Conservation (phyloP, 2,888 invertebrate genomes). For the Agelastica alni region DNA sequence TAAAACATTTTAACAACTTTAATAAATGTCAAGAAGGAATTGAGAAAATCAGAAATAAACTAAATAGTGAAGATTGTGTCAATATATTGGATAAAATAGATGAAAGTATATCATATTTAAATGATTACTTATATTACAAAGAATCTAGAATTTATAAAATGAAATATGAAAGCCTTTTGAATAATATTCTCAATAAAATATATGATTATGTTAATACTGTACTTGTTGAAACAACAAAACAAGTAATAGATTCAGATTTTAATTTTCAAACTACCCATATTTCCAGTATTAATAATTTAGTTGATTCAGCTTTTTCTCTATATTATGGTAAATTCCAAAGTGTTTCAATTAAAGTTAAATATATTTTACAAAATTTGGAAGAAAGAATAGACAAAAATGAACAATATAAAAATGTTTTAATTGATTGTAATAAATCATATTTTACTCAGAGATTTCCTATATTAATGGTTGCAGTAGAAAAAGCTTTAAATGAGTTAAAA, state of each 20-base stretch:
- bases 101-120: constrained; percentile 81
- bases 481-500: constrained; percentile 70
- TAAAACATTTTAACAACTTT: constrained; percentile 86
- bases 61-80: constrained; percentile 77
- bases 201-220: constrained; percentile 78
- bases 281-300: constrained; percentile 48
- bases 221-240: constrained; percentile 78
- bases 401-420: constrained; percentile 75
- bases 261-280: constrained; percentile 41
- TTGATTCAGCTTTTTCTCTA: constrained; percentile 75
- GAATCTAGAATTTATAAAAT: constrained; percentile 82
- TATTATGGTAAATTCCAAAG: constrained; percentile 96
- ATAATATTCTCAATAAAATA: constrained; percentile 78
- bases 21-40: constrained; percentile 46
- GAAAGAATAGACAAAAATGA: constrained; percentile 70
- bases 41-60: constrained; percentile 41
- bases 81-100: constrained; percentile 83
- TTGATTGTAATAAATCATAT: constrained; percentile 84
- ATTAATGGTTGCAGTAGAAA: constrained; percentile 71
- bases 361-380: constrained; percentile 83
- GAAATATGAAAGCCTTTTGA: constrained; percentile 83
- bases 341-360: constrained; percentile 82
- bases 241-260: constrained; percentile 61
- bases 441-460: constrained; percentile 70
- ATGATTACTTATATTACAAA: constrained; percentile 80